Conservation (phyloP, 1,140 invertebrate genomes). For the Branchinecta lynchi region DNA sequence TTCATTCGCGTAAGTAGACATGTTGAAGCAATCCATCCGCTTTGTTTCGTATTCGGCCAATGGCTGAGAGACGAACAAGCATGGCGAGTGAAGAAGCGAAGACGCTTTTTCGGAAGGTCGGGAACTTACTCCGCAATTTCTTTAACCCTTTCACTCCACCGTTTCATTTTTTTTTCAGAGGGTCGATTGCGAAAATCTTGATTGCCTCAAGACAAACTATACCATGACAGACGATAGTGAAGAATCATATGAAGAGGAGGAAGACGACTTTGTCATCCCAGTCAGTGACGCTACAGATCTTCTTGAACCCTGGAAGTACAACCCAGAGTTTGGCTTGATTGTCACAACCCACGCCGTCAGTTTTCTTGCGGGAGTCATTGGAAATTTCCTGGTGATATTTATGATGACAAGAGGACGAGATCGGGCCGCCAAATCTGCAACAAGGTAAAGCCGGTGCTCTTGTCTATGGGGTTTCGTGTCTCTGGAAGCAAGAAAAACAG, state of each 20-base stretch:
- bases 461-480: too few species aligned
- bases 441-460: conserved; percentile 13
- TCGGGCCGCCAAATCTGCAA: conserved; percentile 19
- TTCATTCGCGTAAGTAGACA: too few species aligned
- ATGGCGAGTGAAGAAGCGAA: not conserved
- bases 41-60: not conserved
- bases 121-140: conserved; percentile 10
- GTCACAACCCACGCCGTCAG: conserved; percentile 27
- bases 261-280: not conserved
- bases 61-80: conserved; percentile 10
- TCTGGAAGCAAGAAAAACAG: too few species aligned
- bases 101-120: not conserved
- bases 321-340: conserved; percentile 26
- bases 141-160: not conserved
- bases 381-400: conserved; percentile 27
- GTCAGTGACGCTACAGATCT: conserved; percentile 27
- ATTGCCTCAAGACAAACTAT: too few species aligned
- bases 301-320: conserved; percentile 26
- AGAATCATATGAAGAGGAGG: not conserved
- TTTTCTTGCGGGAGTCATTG: conserved; percentile 27
- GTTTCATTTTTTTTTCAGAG: not conserved
- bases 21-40: conserved; percentile 2
- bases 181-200: not conserved
- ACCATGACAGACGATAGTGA: not conserved
- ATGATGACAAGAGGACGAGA: conserved; percentile 24